Evolutionary conservation across 30 jellyfish, hydroid and myxozoan species (phyloP), one percentile per base, ranked within the genome.

Genomic region (Cassiopea andromeda): DNA sequence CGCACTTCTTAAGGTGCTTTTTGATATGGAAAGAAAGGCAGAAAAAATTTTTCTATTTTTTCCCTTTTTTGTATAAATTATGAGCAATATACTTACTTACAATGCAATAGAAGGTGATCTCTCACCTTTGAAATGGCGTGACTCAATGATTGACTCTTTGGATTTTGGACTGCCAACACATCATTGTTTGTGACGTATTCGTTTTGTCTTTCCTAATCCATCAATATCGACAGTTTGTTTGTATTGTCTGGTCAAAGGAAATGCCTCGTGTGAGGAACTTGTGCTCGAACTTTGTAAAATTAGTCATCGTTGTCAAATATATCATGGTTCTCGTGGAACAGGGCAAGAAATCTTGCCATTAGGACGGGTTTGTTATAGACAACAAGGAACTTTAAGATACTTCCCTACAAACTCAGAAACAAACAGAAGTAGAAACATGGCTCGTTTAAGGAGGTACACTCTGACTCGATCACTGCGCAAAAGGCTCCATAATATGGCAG

Each of bases 221-320:
- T 80, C 89, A 76, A 27, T 27, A 27, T 27, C 38, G 38, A 27
- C 38, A 27, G 38, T 27, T 27, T 27, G 38, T 27, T 27, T 46
- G 44, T 27, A 46, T 27, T 17, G 76, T 60, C 89, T 83, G 10
- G 48, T 73, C 54, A 48, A 70, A 58, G 85, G 83, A 83, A 48
- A 58, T 49, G 84, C 84, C 77, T 43, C 64, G 60, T 70, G 91
- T 50, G 60, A 50, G 47, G 90, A 82, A 80, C 60, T 45, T 82
- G 18, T 78, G 14, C 16, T 69, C 75, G 48, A 47, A 49, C 61
- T 9, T 60, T 13, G 46, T 15, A 44, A 3, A 4, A 7, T 83
- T 83, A 75, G 91, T 83, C 84, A 83, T 66, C 27, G 7, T 48
- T 6, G 48, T 64, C 91, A 71, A 83, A 71, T 78, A 83, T 69